Evolutionary conservation across 2,113 vertebrate genomes (phyloP).

Genomic region (Peromyscus maniculatus): DNA sequence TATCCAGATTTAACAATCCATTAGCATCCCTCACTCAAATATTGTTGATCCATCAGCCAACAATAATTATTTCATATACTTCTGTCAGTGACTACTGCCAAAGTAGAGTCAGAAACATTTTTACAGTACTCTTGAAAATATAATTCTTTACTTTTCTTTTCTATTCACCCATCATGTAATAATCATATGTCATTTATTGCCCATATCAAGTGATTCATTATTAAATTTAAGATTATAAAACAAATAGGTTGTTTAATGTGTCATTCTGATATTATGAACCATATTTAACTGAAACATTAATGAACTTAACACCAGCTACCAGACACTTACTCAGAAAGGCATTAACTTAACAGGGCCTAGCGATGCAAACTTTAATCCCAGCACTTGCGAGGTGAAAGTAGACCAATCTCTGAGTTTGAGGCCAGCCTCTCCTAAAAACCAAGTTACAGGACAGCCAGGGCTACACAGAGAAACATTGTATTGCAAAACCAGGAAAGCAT

Average conservation of each 20-base stretch:
- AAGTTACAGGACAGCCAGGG: neutral
- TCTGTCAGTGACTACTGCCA: neutral
- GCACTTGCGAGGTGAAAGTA: neutral
- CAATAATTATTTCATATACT: neutral
- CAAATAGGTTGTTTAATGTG: neutral
- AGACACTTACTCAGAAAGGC: neutral
- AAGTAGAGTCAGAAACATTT: neutral
- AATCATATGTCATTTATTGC: neutral
- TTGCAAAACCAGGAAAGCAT: neutral
- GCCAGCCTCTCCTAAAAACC: neutral
- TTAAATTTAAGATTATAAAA: neutral
- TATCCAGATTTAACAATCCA: neutral
- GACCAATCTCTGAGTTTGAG: neutral
- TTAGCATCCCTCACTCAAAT: neutral
- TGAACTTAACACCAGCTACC: neutral
- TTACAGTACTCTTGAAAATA: neutral
- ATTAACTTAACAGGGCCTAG: neutral
- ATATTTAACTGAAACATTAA: neutral
- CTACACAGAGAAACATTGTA: neutral
- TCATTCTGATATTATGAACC: neutral
- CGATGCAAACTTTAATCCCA: neutral
- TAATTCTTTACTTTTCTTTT: neutral
- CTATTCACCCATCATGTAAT: neutral
- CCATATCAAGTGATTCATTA: neutral
- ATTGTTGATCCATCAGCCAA: neutral